Evolutionary conservation across 2,888 invertebrate genomes (phyloP).

Genomic region (Prosopocoilus inquinatus): DNA sequence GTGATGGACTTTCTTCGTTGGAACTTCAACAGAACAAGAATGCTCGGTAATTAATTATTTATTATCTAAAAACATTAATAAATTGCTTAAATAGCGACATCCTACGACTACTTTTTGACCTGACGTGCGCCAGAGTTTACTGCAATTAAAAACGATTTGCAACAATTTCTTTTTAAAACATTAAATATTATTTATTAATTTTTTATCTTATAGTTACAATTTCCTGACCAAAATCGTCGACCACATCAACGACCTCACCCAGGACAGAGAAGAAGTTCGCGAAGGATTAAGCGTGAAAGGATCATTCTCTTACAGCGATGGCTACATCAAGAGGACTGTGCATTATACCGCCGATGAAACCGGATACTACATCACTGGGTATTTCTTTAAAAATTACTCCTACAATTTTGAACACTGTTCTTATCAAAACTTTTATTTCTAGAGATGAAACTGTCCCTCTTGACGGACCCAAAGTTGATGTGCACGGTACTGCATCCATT

Average conservation of each 20-base stretch:
- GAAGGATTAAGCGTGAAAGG: constrained; percentile 53
- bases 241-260: constrained; percentile 51
- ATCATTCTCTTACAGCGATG: constrained; percentile 61
- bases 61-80: too few relatives aligned
- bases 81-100: too few relatives aligned
- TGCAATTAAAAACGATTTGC: too few relatives aligned
- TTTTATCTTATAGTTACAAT: constrained; percentile 41
- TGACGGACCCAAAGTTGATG: constrained; percentile 50
- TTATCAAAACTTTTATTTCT: constrained; percentile 16
- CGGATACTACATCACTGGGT: constrained; percentile 61
- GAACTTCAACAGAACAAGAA: constrained; percentile 28
- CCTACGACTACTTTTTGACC: too few relatives aligned
- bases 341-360: constrained; percentile 61
- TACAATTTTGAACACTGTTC: too few relatives aligned
- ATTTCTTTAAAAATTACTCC: constrained; percentile 17
- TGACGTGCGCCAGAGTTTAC: too few relatives aligned
- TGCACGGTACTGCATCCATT: constrained; percentile 50
- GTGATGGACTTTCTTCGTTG: background rate
- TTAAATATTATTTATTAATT: background rate
- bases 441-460: constrained; percentile 50
- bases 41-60: constrained; percentile 26
- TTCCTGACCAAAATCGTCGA: constrained; percentile 52
- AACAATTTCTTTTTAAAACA: too few relatives aligned
- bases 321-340: constrained; percentile 56
- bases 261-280: constrained; percentile 48